Base-by-base conservation (phyloP, 2,888 invertebrate genomes). In the Diplolepis rosae region DNA sequence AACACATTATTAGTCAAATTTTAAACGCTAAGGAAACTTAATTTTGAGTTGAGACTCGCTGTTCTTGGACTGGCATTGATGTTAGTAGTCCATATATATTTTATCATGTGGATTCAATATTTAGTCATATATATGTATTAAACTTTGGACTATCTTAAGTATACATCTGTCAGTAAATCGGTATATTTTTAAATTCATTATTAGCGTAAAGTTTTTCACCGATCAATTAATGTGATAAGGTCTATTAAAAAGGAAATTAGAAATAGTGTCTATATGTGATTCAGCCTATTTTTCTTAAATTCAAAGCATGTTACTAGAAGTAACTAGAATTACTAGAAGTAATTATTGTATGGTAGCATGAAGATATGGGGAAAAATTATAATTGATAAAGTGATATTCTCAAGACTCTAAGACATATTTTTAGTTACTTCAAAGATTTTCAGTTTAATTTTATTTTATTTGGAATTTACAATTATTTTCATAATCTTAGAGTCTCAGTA, bases 181-280 rank as follows among this genome's bases (percentile, higher is more conserved):
- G 52, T 28, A 24, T 13, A 56, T 5, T 11, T 32, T 56, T 30
- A 5, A 5, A 56, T 18, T 32, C 4, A 3, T 50, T 50, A 9
- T 22, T 50, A 27, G 1, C 27, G 24, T 27, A 52, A 13, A 24
- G 32, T 35, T 56, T 24, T 35, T 39, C n/a, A 61, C 24, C 61
- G n/a, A 27, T 51, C 24, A 51, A n/a, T 27, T 24, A 28, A 11
- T 27, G 24, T 24, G 35, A 39, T 61, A 24, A 61, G 39, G n/a
- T n/a, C n/a, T n/a, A 39, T 24, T 5, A 39, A 39, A 56, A 13
- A 32, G 35, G 24, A 61, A 61, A 39, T 35, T 61, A 22, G n/a
- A 32, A 56, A 35, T 56, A 35, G 22, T 39, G 24, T 61, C 32
- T 61, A 39, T 24, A 35, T 61, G 61, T 61, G 61, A 61, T 61